phyloP scores from a whole-genome alignment of 2,797 vertebrate species.

The Enteromius paludinosus region DNA sequence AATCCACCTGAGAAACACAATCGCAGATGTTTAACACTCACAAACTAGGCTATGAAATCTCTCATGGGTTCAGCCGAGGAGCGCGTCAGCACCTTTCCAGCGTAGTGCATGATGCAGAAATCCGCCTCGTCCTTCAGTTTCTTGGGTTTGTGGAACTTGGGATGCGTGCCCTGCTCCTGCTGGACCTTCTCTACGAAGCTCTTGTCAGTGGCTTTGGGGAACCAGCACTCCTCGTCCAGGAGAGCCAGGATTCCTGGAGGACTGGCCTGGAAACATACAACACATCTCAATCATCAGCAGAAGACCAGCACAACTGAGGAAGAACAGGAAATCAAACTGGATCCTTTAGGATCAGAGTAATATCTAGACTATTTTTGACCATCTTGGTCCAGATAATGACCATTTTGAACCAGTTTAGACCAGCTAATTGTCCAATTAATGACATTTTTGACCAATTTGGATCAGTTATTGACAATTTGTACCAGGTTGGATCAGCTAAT shows the following conservation, averaged over 20 bases:
- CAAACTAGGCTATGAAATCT: background rate
- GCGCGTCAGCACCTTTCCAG: slow-evolving; percentile 86
- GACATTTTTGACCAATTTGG: too few relatives aligned
- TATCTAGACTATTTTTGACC: background rate
- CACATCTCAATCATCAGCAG: too few relatives aligned
- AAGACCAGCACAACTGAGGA: background rate
- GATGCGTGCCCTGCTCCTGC: slow-evolving; percentile 95
- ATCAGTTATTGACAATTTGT: too few relatives aligned
- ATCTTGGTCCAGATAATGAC: background rate
- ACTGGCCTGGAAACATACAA: slow-evolving; percentile 80
- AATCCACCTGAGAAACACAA: slow-evolving; percentile 86
- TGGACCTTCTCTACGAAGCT: slow-evolving; percentile 97
- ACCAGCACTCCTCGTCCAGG: slow-evolving; percentile 98
- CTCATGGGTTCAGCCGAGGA: background rate
- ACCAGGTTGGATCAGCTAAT: background rate
- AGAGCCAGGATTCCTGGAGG: slow-evolving; percentile 94
- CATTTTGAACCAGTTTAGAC: too few relatives aligned
- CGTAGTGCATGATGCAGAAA: slow-evolving; percentile 96
- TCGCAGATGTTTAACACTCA: background rate
- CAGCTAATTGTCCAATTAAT: too few relatives aligned
- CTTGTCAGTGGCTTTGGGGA: slow-evolving; percentile 98
- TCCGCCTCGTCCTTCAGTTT: slow-evolving; percentile 97
- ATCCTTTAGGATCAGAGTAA: background rate
- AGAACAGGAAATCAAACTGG: background rate
- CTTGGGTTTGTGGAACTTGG: slow-evolving; percentile 95